Conservation (phyloP, 2,888 invertebrate genomes). For the Acronicta aceris region DNA sequence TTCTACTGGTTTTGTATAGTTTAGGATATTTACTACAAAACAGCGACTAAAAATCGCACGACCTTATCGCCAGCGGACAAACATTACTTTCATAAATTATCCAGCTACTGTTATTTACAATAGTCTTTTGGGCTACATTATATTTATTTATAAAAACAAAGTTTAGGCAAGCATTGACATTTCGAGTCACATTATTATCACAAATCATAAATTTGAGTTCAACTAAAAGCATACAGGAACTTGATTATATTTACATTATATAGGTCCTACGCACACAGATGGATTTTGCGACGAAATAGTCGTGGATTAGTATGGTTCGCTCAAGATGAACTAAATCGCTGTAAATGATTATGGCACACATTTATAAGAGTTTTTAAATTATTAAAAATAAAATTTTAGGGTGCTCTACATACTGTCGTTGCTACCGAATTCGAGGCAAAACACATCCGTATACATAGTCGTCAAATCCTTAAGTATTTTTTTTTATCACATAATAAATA, state of each 20-base stretch:
- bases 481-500: constrained; percentile 82
- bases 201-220: constrained; percentile 64
- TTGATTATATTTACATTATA: constrained; percentile 67
- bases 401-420: background rate
- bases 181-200: constrained; percentile 63
- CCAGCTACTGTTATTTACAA: constrained; percentile 82
- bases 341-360: too few species aligned
- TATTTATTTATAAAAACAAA: constrained; percentile 70
- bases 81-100: constrained; percentile 72
- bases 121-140: constrained; percentile 82
- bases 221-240: constrained; percentile 62
- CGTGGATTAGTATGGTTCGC: background rate
- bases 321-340: background rate
- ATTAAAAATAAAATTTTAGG: background rate
- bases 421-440: background rate
- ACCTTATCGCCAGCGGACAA: constrained; percentile 31
- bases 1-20: constrained; percentile 1
- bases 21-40: background rate
- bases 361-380: background rate
- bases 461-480: constrained; percentile 48
- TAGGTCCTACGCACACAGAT: constrained; percentile 43
- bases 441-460: constrained; percentile 32
- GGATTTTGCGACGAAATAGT: constrained; percentile 35
- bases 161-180: constrained; percentile 83
- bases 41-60: constrained; percentile 6